Percentiles rank a stretch among this genome's conserved stretches.
Evolutionary conservation across 2,888 invertebrate species (phyloP).

Genomic region (Pseudolycoriella hygida): DNA sequence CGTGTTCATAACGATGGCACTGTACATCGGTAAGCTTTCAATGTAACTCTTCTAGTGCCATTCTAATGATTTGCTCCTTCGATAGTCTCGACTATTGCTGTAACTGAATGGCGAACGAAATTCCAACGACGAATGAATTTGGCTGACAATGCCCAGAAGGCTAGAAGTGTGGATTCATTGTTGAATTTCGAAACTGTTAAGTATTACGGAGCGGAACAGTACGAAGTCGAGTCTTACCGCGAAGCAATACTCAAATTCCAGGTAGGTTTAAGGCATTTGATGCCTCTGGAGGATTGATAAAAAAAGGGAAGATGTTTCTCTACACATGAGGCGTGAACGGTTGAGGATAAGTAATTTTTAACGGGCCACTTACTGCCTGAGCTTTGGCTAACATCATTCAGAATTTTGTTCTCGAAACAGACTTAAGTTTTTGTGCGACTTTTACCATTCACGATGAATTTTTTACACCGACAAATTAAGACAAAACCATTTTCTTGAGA

Average conservation of each 20-base stretch:
- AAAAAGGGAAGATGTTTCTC: too few species aligned
- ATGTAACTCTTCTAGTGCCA: slow-evolving; percentile 4
- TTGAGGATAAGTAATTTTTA: too few species aligned
- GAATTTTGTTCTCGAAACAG: too few species aligned
- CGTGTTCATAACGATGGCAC: slow-evolving; percentile 79
- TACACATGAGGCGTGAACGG: too few species aligned
- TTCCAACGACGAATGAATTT: slow-evolving; percentile 86
- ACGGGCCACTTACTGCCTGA: too few species aligned
- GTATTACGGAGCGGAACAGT: slow-evolving; percentile 87
- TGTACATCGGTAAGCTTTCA: slow-evolving; percentile 67
- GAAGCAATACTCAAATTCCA: slow-evolving; percentile 75
- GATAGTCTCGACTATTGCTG: slow-evolving; percentile 59
- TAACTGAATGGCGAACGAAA: slow-evolving; percentile 98
- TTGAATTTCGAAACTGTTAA: slow-evolving; percentile 98
- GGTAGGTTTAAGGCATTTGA: slow-evolving; percentile 34
- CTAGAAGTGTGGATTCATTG: slow-evolving; percentile 86
- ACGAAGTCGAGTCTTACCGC: slow-evolving; percentile 73
- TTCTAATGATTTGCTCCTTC: slow-evolving; percentile 7
- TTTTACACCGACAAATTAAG: too few species aligned
- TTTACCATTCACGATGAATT: too few species aligned
- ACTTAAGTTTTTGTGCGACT: too few species aligned
- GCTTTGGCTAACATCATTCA: too few species aligned
- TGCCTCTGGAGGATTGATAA: too few species aligned
- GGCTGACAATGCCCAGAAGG: slow-evolving; percentile 82
- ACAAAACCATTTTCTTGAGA: too few species aligned